Evolutionary conservation across 1,140 invertebrate species (phyloP).

Genomic region (Zaprionus lachaisei): DNA sequence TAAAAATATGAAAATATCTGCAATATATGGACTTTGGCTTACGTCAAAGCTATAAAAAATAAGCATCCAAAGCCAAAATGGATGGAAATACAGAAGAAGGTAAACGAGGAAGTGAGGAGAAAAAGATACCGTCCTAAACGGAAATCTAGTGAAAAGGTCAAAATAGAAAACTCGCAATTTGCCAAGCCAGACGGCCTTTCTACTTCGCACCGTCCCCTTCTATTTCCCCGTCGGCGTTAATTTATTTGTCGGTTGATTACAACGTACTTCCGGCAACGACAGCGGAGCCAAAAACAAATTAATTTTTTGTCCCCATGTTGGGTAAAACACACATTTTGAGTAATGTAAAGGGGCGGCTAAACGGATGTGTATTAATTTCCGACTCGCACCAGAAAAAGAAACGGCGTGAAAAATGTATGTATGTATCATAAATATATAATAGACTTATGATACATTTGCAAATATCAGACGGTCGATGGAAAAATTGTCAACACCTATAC

Average conservation of each 20-base stretch:
- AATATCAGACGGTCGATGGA: slow-evolving; percentile 2
- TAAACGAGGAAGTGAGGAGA: slow-evolving; percentile 3
- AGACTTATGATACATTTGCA: background rate
- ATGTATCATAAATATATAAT: background rate
- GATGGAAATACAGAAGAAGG: slow-evolving; percentile 37
- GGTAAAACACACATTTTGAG: slow-evolving; percentile 62
- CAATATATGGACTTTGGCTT: slow-evolving; percentile 14
- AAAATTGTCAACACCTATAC: slow-evolving; percentile 29
- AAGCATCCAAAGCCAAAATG: slow-evolving; percentile 40
- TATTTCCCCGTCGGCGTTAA: slow-evolving; percentile 55
- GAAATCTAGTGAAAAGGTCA: slow-evolving; percentile 78
- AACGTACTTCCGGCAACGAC: slow-evolving; percentile 72
- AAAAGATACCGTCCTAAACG: slow-evolving; percentile 55
- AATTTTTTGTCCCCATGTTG: slow-evolving; percentile 72
- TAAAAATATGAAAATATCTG: slow-evolving; percentile 24
- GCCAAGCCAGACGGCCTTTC: slow-evolving; percentile 46
- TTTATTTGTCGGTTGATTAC: slow-evolving; percentile 82
- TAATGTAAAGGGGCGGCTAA: slow-evolving; percentile 63
- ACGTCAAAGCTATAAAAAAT: slow-evolving; percentile 58
- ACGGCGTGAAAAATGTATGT: slow-evolving; percentile 9
- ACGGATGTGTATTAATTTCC: slow-evolving; percentile 79
- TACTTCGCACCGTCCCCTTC: slow-evolving; percentile 15
- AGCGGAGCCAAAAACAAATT: slow-evolving; percentile 71
- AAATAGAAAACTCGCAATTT: slow-evolving; percentile 67
- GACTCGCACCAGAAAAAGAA: slow-evolving; percentile 35